These are phyloP conservation scores for Okapia johnstoni DNA, from an alignment of 2,113 vertebrate genomes.

Conservation along the genomic window DNA sequence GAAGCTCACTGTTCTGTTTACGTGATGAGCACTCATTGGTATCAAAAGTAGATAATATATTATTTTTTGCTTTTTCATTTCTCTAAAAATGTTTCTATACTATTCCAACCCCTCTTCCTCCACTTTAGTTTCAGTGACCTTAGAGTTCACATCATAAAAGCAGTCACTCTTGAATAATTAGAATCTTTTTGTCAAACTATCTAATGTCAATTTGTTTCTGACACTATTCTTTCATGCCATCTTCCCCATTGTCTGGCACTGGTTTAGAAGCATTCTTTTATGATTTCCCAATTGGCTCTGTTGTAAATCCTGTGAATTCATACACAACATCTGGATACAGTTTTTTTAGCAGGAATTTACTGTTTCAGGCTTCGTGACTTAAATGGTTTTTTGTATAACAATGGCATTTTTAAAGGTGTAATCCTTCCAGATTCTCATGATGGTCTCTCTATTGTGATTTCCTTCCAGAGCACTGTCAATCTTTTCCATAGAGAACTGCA, in stretches of 20 bases:
- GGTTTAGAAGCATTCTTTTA: neutral
- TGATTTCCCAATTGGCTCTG: neutral
- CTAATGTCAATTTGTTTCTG: neutral
- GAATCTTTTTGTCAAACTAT: neutral
- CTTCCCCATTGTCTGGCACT: neutral
- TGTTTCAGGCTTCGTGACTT: neutral
- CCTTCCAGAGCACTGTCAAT: neutral
- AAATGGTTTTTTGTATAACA: neutral
- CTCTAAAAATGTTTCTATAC: neutral
- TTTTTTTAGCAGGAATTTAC: neutral
- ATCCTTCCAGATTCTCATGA: neutral
- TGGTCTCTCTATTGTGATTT: neutral
- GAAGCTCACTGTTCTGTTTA: neutral
- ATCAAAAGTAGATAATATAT: neutral
- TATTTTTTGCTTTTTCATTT: neutral
- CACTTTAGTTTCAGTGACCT: neutral
- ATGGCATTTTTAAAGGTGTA: neutral
- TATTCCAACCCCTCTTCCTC: neutral
- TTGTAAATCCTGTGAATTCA: neutral
- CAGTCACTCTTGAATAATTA: neutral
- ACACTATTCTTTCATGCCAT: neutral
- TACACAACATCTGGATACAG: neutral
- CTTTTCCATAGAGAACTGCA: neutral
- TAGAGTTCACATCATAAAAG: neutral
- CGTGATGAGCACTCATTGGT: fast-evolving